phyloP scores from a whole-genome alignment of 2,888 invertebrate species.

The Ecliptopera silaceata region DNA sequence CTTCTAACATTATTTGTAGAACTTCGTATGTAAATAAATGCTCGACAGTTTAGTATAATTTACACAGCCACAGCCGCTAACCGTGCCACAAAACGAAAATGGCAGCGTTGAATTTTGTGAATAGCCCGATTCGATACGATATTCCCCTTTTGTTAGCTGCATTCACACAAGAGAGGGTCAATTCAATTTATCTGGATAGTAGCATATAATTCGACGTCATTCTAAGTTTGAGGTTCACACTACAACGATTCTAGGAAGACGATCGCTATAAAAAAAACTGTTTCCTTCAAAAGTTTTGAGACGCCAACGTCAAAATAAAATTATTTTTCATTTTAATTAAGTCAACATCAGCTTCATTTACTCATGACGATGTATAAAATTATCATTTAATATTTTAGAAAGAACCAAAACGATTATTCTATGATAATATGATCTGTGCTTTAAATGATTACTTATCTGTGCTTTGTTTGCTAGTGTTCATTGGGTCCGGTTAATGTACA shows the following conservation, averaged over 20 bases:
- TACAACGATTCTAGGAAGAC: slow-evolving; percentile 5
- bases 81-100: slow-evolving; percentile 82
- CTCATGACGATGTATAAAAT: no score
- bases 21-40: slow-evolving; percentile 54
- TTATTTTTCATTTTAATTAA: no score
- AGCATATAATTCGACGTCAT: slow-evolving; percentile 26
- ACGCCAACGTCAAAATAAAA: neutral
- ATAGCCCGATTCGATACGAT: slow-evolving; percentile 41
- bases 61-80: slow-evolving; percentile 70
- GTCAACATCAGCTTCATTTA: no score
- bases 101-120: slow-evolving; percentile 73
- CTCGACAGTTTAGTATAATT: slow-evolving; percentile 54
- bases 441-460: no score
- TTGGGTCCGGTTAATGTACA: no score
- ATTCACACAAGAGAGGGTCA: slow-evolving; percentile 14
- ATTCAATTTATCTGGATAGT: slow-evolving; percentile 39
- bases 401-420: no score
- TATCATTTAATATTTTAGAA: no score
- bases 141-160: slow-evolving; percentile 7
- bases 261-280: neutral
- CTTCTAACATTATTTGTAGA: slow-evolving; percentile 46
- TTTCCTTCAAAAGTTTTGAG: neutral
- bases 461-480: no score
- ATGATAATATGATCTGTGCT: no score
- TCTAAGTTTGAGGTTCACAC: slow-evolving; percentile 5